Conservation (phyloP, 2,797 vertebrate genomes). For the Okamejei kenojei region DNA sequence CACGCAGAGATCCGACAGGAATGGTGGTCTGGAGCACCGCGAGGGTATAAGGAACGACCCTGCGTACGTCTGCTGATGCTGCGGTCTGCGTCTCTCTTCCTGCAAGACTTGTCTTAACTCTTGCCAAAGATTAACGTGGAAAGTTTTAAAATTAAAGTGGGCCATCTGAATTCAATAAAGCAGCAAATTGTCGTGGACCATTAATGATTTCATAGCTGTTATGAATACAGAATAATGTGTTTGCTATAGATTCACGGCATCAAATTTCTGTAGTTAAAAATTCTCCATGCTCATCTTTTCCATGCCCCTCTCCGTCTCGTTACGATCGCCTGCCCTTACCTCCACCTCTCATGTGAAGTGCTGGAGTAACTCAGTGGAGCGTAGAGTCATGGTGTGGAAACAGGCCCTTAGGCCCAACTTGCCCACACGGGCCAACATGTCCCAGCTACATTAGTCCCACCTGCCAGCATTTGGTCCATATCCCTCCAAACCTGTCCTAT, state of each 20-base stretch:
- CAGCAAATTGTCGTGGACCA: neutral
- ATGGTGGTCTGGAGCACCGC: neutral
- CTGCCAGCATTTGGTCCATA: too few species aligned
- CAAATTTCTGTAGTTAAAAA: neutral
- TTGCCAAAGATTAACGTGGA: neutral
- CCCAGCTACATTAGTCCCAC: too few species aligned
- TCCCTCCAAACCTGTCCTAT: too few species aligned
- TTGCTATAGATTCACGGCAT: neutral
- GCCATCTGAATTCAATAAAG: slow-evolving; percentile 21
- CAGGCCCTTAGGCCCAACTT: too few species aligned
- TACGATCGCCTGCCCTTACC: neutral
- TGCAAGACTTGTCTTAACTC: neutral
- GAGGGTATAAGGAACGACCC: too few species aligned
- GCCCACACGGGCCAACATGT: too few species aligned
- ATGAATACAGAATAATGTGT: neutral
- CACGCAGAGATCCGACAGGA: neutral
- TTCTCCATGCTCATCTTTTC: neutral
- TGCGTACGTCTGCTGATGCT: neutral
- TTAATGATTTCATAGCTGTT: slow-evolving; percentile 18
- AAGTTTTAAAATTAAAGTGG: slow-evolving; percentile 6
- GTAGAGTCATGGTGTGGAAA: too few species aligned
- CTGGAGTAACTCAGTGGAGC: too few species aligned
- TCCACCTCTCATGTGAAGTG: too few species aligned
- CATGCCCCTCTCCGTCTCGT: neutral
- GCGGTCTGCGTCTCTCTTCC: neutral